Conservation (phyloP, 2,797 vertebrate genomes). For the Catostomus latipinnis region DNA sequence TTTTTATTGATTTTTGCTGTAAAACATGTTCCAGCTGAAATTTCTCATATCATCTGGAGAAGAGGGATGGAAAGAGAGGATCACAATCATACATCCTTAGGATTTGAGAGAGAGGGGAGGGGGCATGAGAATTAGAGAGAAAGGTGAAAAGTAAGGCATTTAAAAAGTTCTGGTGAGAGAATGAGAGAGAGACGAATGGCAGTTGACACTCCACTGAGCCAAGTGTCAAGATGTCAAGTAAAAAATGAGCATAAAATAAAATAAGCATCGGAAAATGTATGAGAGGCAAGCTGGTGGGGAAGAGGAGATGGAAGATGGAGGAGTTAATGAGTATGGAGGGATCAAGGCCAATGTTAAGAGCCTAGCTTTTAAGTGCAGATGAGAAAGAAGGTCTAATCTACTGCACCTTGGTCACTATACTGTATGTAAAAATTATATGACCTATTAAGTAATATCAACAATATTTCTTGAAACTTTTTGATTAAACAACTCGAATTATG, state of each 20-base stretch:
- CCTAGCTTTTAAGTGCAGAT: background rate
- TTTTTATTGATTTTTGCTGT: slow-evolving; percentile 48
- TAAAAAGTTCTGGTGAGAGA: background rate
- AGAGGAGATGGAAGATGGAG: background rate
- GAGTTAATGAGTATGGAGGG: slow-evolving; percentile 29
- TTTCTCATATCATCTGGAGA: slow-evolving; percentile 51
- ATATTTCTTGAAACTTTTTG: too few species aligned
- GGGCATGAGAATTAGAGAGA: background rate
- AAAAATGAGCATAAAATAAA: slow-evolving; percentile 34
- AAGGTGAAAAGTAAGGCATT: background rate
- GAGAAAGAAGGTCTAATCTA: background rate
- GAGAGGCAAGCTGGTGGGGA: slow-evolving; percentile 3
- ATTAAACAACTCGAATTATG: too few species aligned
- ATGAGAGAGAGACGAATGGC: slow-evolving; percentile 29
- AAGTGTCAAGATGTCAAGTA: slow-evolving; percentile 38
- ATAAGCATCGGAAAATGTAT: slow-evolving; percentile 29
- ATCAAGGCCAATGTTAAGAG: slow-evolving; percentile 17
- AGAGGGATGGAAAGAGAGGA: slow-evolving; percentile 39
- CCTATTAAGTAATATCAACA: background rate
- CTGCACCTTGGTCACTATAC: slow-evolving; percentile 19
- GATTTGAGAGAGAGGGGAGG: slow-evolving; percentile 23
- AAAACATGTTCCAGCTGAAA: slow-evolving; percentile 45
- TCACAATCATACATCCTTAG: slow-evolving; percentile 41
- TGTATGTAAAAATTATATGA: too few species aligned
- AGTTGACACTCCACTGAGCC: slow-evolving; percentile 51